phyloP scores from a whole-genome alignment of 2,113 vertebrate species.

The Dicerorhinus sumatrensis region DNA sequence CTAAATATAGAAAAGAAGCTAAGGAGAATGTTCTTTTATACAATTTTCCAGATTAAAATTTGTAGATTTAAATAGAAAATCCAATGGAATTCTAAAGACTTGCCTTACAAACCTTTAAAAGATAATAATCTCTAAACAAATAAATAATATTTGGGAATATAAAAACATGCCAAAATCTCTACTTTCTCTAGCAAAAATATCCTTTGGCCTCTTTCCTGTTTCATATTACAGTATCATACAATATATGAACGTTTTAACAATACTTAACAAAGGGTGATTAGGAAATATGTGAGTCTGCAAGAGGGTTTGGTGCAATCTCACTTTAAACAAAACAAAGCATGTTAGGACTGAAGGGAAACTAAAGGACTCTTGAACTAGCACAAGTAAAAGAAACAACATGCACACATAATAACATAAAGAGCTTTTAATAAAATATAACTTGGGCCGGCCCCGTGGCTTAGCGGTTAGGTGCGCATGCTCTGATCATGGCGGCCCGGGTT shows the following conservation, averaged over 20 bases:
- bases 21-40: background rate
- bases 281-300: background rate
- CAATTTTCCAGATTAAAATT: background rate
- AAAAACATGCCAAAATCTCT: slow-evolving; percentile 56
- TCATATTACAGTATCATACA: slow-evolving; percentile 59
- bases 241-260: slow-evolving; percentile 55
- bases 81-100: slow-evolving; percentile 43
- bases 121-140: slow-evolving; percentile 76
- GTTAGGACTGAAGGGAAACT: background rate
- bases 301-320: background rate
- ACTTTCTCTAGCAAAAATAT: slow-evolving; percentile 59
- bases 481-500: no score
- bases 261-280: slow-evolving; percentile 29
- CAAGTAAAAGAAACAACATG: slow-evolving; percentile 33
- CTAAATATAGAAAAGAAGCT: background rate
- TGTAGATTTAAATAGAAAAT: slow-evolving; percentile 36
- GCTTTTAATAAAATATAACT: background rate
- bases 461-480: no score
- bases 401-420: background rate
- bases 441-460: no score
- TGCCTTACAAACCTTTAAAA: slow-evolving; percentile 61
- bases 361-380: background rate
- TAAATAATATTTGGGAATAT: slow-evolving; percentile 65
- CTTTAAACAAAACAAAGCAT: slow-evolving; percentile 43
- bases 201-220: slow-evolving; percentile 58